Percentiles rank a stretch among this genome's conserved stretches.
These are phyloP conservation scores for Eurosta solidaginis DNA, from an alignment of 1,140 invertebrate species.

Conservation along the genomic window DNA sequence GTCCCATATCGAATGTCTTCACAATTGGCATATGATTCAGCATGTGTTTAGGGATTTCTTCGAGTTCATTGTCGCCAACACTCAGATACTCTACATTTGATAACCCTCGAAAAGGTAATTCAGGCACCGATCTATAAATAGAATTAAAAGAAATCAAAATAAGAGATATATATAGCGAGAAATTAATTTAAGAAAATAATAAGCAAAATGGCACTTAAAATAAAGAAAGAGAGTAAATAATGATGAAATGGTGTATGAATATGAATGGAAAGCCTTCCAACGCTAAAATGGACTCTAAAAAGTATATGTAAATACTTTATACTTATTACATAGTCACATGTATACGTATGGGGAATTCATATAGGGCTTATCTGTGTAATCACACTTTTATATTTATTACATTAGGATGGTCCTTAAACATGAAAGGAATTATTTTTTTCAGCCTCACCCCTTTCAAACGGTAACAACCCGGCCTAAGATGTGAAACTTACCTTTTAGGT, in stretches of 20 bases:
- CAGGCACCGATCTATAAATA: slow-evolving; percentile 66
- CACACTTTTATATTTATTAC: no score
- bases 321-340: no score
- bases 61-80: slow-evolving; percentile 73
- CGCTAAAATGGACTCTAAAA: not conserved
- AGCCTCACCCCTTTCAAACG: no score
- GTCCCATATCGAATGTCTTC: slow-evolving; percentile 73
- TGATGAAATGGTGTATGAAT: slow-evolving; percentile 3
- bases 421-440: no score
- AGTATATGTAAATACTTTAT: not conserved
- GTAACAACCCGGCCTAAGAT: no score
- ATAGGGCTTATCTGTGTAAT: no score
- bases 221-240: no score
- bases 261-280: slow-evolving; percentile 26
- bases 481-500: no score
- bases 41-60: slow-evolving; percentile 71
- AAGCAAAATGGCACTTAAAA: not conserved
- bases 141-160: slow-evolving; percentile 27
- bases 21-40: slow-evolving; percentile 73
- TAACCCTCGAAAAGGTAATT: slow-evolving; percentile 72
- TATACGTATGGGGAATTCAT: no score
- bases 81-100: slow-evolving; percentile 72
- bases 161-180: not conserved
- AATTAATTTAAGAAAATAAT: not conserved
- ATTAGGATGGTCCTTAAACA: no score